Evolutionary conservation across 1,140 invertebrate genomes (phyloP).

Genomic region (Teleopsis dalmanni): DNA sequence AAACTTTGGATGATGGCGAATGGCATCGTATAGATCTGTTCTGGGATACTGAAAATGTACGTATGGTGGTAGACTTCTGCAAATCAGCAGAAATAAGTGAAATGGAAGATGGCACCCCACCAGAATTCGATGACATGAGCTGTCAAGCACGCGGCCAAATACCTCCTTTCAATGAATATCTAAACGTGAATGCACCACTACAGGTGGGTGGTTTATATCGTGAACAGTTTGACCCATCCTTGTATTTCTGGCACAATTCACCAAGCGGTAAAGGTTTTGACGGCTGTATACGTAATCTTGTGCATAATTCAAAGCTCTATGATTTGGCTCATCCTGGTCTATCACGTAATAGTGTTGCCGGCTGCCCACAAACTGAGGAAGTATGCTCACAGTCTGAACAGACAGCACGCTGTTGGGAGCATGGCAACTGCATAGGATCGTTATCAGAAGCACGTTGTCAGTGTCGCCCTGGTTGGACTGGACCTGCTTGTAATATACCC

Average conservation of each 20-base stretch:
- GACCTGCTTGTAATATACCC: conserved; percentile 72
- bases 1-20: conserved; percentile 82
- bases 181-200: conserved; percentile 92
- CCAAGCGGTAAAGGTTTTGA: conserved; percentile 83
- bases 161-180: conserved; percentile 90
- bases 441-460: conserved; percentile 82
- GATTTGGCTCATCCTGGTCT: conserved; percentile 83
- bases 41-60: conserved; percentile 86
- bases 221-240: conserved; percentile 75
- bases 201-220: conserved; percentile 88
- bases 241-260: conserved; percentile 80
- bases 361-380: conserved; percentile 85
- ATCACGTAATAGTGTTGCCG: conserved; percentile 72
- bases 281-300: conserved; percentile 90
- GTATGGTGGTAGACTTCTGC: conserved; percentile 88
- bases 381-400: conserved; percentile 74
- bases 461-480: conserved; percentile 87
- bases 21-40: conserved; percentile 96
- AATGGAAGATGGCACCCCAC: conserved; percentile 76
- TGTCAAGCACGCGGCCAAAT: conserved; percentile 85
- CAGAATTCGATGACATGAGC: conserved; percentile 75
- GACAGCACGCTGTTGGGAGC: conserved; percentile 77
- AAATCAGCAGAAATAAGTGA: conserved; percentile 77
- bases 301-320: conserved; percentile 93
- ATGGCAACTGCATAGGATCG: conserved; percentile 88